Percentiles rank a stretch among this genome's conserved stretches.
Evolutionary conservation across 2,888 invertebrate genomes (phyloP).

Genomic region (Conistra vaccinii): DNA sequence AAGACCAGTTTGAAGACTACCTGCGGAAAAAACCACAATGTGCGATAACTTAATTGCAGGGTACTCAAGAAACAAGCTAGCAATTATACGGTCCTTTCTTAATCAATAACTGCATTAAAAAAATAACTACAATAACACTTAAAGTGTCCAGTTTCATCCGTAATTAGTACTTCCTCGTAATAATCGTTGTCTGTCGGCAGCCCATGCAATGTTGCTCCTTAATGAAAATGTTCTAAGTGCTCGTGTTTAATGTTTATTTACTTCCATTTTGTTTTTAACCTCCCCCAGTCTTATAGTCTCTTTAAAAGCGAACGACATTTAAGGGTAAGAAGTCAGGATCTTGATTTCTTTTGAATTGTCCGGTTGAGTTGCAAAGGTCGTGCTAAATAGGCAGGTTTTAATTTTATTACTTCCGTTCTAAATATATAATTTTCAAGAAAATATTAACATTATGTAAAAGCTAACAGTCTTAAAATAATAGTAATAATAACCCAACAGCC

Average conservation of each 20-base stretch:
- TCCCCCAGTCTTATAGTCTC: conserved; percentile 75
- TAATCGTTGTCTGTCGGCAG: conserved; percentile 83
- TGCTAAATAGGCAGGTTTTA: conserved; percentile 60
- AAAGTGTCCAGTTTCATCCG: conserved; percentile 64
- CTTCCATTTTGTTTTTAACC: conserved; percentile 85
- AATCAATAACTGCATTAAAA: conserved; percentile 27
- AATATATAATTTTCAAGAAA: not conserved
- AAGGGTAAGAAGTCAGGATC: conserved; percentile 71
- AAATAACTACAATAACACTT: conserved; percentile 40
- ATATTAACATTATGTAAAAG: not conserved
- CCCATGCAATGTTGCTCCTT: conserved; percentile 86
- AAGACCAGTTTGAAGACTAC: not conserved
- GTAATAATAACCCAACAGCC: not conserved
- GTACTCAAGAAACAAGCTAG: not conserved
- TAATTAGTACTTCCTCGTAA: conserved; percentile 87
- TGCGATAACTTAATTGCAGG: not conserved
- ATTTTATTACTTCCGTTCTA: conserved; percentile 2
- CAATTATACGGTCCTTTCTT: not conserved
- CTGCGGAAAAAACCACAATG: not conserved
- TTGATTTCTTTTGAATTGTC: conserved; percentile 78
- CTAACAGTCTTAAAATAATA: not conserved
- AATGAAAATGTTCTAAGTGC: conserved; percentile 89
- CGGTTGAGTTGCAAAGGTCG: conserved; percentile 65
- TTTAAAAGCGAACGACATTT: conserved; percentile 73
- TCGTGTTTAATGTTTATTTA: conserved; percentile 87